Evolutionary conservation across 1,140 invertebrate species (phyloP), one percentile per base, ranked within the genome.

Genomic region (Drosophila navojoa): DNA sequence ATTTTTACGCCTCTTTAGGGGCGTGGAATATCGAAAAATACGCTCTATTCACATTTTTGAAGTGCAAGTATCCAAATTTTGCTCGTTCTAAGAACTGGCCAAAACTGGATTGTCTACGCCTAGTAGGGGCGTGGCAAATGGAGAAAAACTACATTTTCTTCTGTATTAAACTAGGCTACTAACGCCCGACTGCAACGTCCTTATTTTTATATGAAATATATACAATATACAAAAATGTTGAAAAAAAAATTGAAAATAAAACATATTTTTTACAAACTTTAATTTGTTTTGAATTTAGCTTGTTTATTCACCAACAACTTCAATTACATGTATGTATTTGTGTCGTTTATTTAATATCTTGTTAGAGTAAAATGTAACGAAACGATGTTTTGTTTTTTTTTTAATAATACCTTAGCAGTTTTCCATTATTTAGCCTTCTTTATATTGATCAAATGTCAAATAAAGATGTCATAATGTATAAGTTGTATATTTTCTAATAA

Each of bases 291-390:
- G 61, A 75, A 74, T 90, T 75, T 91, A 91, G 90, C 85, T 91
- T 90, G 71, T 90, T 91, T 91, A 91, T 91, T 91, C 90, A 91
- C 90, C 90, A 91, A 91, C 90, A 91, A 91, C 90, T 90, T 91
- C 72, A 90, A 79, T 86, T 90, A 90, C 78, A 79, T 90, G n/a
- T n/a, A n/a, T n/a, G n/a, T n/a, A n/a, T 72, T 82, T 78, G 70
- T 84, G 71, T 73, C 70, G 61, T 68, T 64, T 76, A 77, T 79
- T 71, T 79, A 81, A 77, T 86, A 40, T 68, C 44, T 15, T 66
- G 25, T 57, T 58, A 54, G 76, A 72, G 58, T 62, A 64, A 22
- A 52, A 2, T 22, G 19, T 79, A 44, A 81, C 79, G 77, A 66
- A 81, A 77, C 74, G 74, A 63, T 70, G 71, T 71, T 78, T 78